Conservation (phyloP, 2,888 invertebrate species). For the Portevinia maculata region DNA sequence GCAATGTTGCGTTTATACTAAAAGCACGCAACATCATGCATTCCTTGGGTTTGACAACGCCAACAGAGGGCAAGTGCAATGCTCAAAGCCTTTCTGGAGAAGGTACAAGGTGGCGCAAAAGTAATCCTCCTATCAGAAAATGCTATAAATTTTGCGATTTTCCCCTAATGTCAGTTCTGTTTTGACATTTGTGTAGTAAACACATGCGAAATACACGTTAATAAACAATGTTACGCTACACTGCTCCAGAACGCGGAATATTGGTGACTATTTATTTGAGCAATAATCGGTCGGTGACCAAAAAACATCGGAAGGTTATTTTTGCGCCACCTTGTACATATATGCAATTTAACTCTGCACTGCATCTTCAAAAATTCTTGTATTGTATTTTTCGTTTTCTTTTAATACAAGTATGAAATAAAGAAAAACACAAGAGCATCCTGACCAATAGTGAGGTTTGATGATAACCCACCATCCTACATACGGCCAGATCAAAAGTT, state of each 20-base stretch:
- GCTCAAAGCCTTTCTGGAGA: slow-evolving; percentile 40
- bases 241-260: too few relatives aligned
- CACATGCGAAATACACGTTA: too few relatives aligned
- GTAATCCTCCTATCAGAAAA: too few relatives aligned
- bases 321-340: too few relatives aligned
- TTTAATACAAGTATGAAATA: slow-evolving; percentile 5
- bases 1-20: slow-evolving; percentile 61
- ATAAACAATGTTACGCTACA: too few relatives aligned
- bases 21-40: slow-evolving; percentile 72
- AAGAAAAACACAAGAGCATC: slow-evolving; percentile 33
- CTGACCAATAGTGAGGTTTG: slow-evolving; percentile 64
- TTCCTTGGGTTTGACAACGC: slow-evolving; percentile 62
- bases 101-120: too few relatives aligned
- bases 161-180: too few relatives aligned
- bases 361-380: slow-evolving; percentile 26
- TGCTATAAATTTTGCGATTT: too few relatives aligned
- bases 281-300: too few relatives aligned
- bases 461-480: slow-evolving; percentile 61
- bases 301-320: too few relatives aligned
- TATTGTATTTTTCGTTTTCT: slow-evolving; percentile 1
- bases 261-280: too few relatives aligned
- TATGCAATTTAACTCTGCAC: slow-evolving; percentile 57
- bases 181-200: too few relatives aligned
- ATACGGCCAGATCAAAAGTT: slow-evolving; percentile 61
- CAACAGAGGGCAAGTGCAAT: slow-evolving; percentile 65